Conservation (phyloP, 2,888 invertebrate species). For the Plusia festucae region DNA sequence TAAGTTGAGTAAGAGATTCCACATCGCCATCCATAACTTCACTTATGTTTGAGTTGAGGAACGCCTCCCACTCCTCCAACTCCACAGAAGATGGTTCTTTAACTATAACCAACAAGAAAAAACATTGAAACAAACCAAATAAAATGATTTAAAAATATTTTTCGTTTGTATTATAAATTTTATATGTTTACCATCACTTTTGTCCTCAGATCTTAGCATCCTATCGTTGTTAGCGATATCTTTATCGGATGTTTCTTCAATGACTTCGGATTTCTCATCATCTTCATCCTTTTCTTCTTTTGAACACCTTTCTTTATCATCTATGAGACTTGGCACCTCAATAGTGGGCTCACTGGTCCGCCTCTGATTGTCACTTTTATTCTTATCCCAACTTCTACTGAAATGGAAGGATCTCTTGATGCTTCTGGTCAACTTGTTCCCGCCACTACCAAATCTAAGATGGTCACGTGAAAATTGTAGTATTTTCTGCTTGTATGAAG, state of each 20-base stretch:
- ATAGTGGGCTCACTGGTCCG: conserved; percentile 84
- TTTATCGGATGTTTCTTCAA: conserved; percentile 80
- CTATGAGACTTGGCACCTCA: conserved; percentile 73
- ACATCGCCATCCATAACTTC: conserved; percentile 95
- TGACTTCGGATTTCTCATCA: conserved; percentile 82
- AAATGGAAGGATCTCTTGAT: conserved; percentile 86
- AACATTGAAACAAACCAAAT: background rate
- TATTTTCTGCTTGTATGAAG: conserved; percentile 86
- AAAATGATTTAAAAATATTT: background rate
- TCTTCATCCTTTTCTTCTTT: conserved; percentile 85
- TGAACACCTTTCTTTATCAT: conserved; percentile 72
- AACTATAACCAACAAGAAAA: conserved; percentile 64
- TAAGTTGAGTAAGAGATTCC: conserved; percentile 92
- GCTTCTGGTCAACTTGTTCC: conserved; percentile 84
- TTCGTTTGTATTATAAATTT: background rate
- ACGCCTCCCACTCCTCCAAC: conserved; percentile 96
- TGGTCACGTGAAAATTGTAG: conserved; percentile 86
- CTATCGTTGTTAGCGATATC: conserved; percentile 82
- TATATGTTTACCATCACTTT: conserved; percentile 72
- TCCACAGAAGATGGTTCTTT: conserved; percentile 92
- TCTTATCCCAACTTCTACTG: conserved; percentile 85
- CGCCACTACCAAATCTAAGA: conserved; percentile 83
- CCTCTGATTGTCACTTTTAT: conserved; percentile 78
- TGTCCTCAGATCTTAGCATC: conserved; percentile 72
- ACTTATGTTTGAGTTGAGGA: conserved; percentile 94